A percentile compares a stretch with the other conserved stretches of the same genome.
phyloP scores from a whole-genome alignment of 2,888 invertebrate species.

The Acanthococcus lagerstroemiae region DNA sequence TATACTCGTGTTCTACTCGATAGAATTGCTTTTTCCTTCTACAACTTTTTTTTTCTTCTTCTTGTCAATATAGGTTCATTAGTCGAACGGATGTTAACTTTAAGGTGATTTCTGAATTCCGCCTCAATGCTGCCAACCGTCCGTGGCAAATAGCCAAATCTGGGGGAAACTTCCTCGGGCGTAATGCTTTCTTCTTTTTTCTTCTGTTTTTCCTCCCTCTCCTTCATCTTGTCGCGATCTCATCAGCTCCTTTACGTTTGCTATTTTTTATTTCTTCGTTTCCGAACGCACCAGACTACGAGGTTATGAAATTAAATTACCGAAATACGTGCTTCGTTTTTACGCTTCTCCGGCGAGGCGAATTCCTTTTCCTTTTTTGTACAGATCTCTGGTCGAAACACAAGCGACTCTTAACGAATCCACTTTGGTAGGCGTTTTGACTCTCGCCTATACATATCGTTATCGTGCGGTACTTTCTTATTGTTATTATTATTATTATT shows the following conservation, averaged over 20 bases:
- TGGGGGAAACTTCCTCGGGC: neutral
- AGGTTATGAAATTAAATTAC: neutral
- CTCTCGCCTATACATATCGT: too few relatives aligned
- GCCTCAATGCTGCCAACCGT: constrained; percentile 4
- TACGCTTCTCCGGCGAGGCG: neutral
- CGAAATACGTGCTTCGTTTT: neutral
- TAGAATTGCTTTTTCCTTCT: too few relatives aligned
- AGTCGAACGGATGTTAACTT: constrained; percentile 11
- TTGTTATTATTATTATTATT: too few relatives aligned
- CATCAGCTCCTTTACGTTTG: too few relatives aligned
- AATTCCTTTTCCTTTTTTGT: neutral
- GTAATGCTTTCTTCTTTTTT: neutral
- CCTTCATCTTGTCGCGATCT: too few relatives aligned
- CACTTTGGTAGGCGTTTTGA: too few relatives aligned
- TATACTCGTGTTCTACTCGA: too few relatives aligned
- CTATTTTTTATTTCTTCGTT: too few relatives aligned
- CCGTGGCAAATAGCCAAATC: constrained; percentile 1
- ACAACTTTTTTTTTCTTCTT: neutral
- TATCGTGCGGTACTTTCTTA: too few relatives aligned
- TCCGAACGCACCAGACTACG: neutral
- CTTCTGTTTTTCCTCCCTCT: neutral
- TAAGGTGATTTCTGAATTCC: constrained; percentile 5
- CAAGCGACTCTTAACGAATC: neutral
- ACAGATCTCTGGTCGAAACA: neutral
- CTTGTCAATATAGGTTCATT: constrained; percentile 11